Conservation (phyloP, 2,797 vertebrate species). For the Eulemur mongoz region DNA sequence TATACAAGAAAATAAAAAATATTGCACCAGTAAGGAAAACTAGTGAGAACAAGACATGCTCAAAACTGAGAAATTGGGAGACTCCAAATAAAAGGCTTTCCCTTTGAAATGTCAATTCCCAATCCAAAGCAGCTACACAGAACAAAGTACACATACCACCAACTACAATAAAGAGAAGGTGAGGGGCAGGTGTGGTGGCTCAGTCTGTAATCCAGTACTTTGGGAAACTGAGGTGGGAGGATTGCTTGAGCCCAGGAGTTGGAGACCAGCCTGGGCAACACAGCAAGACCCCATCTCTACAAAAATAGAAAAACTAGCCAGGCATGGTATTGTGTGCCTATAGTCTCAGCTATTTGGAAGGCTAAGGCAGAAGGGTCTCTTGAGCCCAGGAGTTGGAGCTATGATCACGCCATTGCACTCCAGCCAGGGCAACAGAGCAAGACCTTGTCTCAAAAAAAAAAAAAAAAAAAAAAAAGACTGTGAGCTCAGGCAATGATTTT, state of each 20-base stretch:
- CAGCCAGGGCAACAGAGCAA: not conserved
- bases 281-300: not conserved
- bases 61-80: not conserved
- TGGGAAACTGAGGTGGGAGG: too few relatives aligned
- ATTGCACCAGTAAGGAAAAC: not conserved
- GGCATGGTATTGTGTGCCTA: not conserved
- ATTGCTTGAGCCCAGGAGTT: too few relatives aligned
- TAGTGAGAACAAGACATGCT: not conserved
- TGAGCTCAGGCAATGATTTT: not conserved
- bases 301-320: not conserved
- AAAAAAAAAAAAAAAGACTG: not conserved
- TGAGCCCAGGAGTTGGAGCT: not conserved
- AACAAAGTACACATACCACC: not conserved
- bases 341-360: not conserved
- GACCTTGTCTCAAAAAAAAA: not conserved
- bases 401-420: not conserved
- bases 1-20: not conserved
- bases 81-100: not conserved
- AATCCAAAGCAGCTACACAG: not conserved
- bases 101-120: not conserved
- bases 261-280: not conserved
- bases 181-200: not conserved
- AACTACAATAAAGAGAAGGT: not conserved
- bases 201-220: too few relatives aligned
- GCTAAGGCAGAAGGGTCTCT: not conserved